Conservation (phyloP, 2,113 vertebrate species). For the Nothoprocta perdicaria region DNA sequence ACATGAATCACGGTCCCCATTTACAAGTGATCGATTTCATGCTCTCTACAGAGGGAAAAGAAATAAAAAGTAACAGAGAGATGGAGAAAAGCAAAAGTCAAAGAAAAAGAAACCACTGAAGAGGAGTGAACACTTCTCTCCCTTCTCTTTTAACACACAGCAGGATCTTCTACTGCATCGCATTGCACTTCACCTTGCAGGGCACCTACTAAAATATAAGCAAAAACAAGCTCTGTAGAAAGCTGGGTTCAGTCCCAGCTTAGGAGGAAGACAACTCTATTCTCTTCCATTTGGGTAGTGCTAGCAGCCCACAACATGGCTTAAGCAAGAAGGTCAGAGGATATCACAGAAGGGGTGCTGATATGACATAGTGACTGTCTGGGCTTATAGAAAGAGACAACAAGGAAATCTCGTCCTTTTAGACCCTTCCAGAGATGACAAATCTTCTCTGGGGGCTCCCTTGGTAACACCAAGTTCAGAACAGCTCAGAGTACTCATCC, state of each 20-base stretch:
- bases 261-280: neutral
- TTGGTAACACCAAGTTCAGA: neutral
- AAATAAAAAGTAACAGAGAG: neutral
- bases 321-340: neutral
- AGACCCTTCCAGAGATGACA: neutral
- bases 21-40: neutral
- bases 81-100: constrained; percentile 33
- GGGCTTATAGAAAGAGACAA: neutral
- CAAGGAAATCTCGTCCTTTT: neutral
- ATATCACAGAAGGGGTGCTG: neutral
- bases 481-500: neutral
- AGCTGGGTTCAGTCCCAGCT: neutral
- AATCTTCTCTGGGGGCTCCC: neutral
- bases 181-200: neutral
- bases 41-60: neutral
- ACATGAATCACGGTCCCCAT: neutral
- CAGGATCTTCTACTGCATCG: neutral
- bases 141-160: neutral
- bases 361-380: neutral
- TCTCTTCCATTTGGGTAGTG: neutral
- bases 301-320: neutral
- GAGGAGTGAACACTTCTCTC: neutral
- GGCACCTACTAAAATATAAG: neutral
- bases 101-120: neutral
- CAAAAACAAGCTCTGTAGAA: neutral